These are phyloP conservation scores for Drosophila atripex DNA, from an alignment of 2,888 invertebrate species.

Conservation along the genomic window DNA sequence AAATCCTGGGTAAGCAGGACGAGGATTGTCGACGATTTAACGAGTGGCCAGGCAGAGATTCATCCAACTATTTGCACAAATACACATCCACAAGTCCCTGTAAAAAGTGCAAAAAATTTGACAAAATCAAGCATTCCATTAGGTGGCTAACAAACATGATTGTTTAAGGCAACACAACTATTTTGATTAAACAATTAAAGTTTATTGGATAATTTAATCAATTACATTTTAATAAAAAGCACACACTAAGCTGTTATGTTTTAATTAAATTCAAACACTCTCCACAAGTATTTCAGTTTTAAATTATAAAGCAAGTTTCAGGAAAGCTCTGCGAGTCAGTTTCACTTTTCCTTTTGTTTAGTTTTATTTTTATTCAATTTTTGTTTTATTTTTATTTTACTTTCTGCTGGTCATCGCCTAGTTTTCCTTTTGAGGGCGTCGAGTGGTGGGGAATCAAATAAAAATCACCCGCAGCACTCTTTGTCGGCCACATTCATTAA, in stretches of 20 bases:
- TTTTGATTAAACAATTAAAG: background rate
- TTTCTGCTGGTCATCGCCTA: slow-evolving; percentile 22
- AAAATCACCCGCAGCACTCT: slow-evolving; percentile 73
- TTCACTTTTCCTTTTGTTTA: slow-evolving; percentile 23
- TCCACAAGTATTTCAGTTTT: background rate
- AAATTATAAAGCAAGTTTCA: background rate
- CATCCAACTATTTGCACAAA: slow-evolving; percentile 18
- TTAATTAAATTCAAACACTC: background rate
- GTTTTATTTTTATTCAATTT: slow-evolving; percentile 40
- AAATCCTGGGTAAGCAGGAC: slow-evolving; percentile 3
- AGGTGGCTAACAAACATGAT: slow-evolving; percentile 26
- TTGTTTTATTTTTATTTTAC: slow-evolving; percentile 35
- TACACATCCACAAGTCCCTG: slow-evolving; percentile 11
- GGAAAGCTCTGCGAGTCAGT: background rate
- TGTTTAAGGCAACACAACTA: slow-evolving; percentile 9
- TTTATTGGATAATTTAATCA: background rate
- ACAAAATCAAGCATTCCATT: slow-evolving; percentile 26
- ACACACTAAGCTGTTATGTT: background rate
- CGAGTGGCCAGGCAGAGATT: slow-evolving; percentile 35
- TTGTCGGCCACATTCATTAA: slow-evolving; percentile 70
- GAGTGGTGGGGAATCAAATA: slow-evolving; percentile 52
- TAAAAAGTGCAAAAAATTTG: background rate
- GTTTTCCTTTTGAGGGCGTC: slow-evolving; percentile 15
- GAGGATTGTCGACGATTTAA: slow-evolving; percentile 46
- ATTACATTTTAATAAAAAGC: background rate